These are phyloP conservation scores for Neodiprion lecontei DNA, from an alignment of 1,140 invertebrate species.

Conservation along the genomic window DNA sequence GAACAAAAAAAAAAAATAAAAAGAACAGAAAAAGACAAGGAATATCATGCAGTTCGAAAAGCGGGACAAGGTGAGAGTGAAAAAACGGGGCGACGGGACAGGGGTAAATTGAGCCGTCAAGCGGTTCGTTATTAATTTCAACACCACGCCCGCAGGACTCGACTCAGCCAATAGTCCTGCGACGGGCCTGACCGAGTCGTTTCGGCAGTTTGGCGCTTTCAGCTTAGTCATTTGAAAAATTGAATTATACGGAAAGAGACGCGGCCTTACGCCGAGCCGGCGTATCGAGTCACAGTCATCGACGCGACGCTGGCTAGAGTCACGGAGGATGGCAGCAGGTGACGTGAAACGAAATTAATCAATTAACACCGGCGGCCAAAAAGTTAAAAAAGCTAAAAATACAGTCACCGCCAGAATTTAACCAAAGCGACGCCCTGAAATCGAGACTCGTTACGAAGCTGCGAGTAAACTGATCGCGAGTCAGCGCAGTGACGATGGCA, in stretches of 20 bases:
- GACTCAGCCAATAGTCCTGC: conserved; percentile 7
- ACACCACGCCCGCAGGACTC: background rate
- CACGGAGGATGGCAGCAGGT: background rate
- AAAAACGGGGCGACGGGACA: conserved; percentile 15
- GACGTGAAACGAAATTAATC: conserved; percentile 2
- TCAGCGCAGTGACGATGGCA: too few species aligned
- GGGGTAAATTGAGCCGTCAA: conserved; percentile 15
- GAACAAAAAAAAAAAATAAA: conserved; percentile 24
- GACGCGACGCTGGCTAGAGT: background rate
- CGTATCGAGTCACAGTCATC: background rate
- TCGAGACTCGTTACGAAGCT: too few species aligned
- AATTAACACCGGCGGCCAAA: background rate
- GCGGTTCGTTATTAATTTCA: conserved; percentile 15
- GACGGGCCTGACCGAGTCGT: conserved; percentile 16
- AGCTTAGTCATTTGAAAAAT: conserved; percentile 43
- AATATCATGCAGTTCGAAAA: background rate
- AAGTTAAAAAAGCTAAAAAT: too few species aligned
- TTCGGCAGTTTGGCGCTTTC: conserved; percentile 7
- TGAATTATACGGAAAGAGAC: conserved; percentile 28
- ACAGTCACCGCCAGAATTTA: too few species aligned
- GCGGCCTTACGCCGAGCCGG: background rate
- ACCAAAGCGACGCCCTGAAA: too few species aligned
- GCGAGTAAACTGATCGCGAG: too few species aligned
- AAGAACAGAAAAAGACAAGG: conserved; percentile 18
- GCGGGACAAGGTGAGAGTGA: conserved; percentile 3